phyloP scores from a whole-genome alignment of 2,113 vertebrate species.

The Mesitornis unicolor region DNA sequence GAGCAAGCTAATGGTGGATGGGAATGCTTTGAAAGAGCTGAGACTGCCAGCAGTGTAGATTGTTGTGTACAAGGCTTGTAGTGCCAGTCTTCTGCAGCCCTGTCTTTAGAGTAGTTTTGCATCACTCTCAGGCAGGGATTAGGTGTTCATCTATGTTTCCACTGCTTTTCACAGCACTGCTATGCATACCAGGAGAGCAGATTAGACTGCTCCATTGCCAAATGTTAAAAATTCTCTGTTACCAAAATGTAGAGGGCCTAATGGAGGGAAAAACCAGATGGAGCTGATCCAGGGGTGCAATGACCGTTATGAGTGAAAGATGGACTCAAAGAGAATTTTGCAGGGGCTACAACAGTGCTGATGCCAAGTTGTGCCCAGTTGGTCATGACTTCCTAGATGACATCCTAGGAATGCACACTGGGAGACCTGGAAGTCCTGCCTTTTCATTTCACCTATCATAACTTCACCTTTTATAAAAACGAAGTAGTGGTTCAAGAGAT shows the following conservation, averaged over 20 bases:
- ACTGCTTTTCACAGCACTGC: background rate
- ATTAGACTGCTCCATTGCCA: background rate
- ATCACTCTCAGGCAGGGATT: background rate
- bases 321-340: background rate
- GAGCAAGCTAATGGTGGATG: background rate
- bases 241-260: background rate
- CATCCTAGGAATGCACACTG: background rate
- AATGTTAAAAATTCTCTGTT: background rate
- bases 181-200: background rate
- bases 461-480: background rate
- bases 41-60: background rate
- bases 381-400: background rate
- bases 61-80: background rate
- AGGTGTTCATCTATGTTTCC: background rate
- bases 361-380: background rate
- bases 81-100: background rate
- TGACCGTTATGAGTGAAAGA: background rate
- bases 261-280: background rate
- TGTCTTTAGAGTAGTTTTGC: background rate
- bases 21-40: background rate
- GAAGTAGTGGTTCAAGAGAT: background rate
- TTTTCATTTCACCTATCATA: background rate
- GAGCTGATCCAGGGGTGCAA: background rate
- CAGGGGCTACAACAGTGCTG: accelerated
- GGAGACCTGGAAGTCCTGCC: background rate